Base-by-base conservation (phyloP, 2,797 vertebrate species). In the Sebastes umbrosus region DNA sequence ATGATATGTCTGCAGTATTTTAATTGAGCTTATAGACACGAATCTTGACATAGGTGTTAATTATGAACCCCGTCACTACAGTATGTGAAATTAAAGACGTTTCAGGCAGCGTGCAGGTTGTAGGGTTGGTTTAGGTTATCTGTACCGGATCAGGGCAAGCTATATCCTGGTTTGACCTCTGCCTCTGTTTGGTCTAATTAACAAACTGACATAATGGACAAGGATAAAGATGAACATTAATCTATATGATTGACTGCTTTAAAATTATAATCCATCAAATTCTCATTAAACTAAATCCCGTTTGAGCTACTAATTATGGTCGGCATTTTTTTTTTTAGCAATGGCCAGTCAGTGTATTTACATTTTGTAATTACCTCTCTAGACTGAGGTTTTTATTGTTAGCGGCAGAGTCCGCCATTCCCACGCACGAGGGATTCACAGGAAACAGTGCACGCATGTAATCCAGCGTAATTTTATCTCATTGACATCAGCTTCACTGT, bases 31-130 rank as follows among this genome's bases (percentile, higher is more conserved):
- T 59, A 67, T 59, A 43, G 57, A 82, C 57, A 82, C 27, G 59
- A 14, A 76, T 64, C 27, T 60, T 65, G 57, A 82, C 32, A 70
- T n/a, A 58, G 10, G 25, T 34, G 58, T 78, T 84, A 73, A 74
- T 85, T 69, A 67, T 80, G 31, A 72, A 64, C 31, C 16, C 24
- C 2, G 9, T 27, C 29, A 24, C 36, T 57, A 66, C 29, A 32
- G 11, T 22, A 20, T 50, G 46, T 39, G 8, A 46, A 59, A 52
- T 58, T 24, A 29, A 27, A 69, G 60, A 66, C 18, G 50, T 39
- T 39, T 65, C 50, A 31, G 43, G 50, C 31, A 57, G n/a, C 8
- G 18, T 50, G 46, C 46, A 46, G 14, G 22, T n/a, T 46, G 16
- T 34, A 50, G 46, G 46, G 18, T 50, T 50, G 22, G 22, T 12